Evolutionary conservation across 2,113 vertebrate species (phyloP).

Genomic region (Callipepla squamata): DNA sequence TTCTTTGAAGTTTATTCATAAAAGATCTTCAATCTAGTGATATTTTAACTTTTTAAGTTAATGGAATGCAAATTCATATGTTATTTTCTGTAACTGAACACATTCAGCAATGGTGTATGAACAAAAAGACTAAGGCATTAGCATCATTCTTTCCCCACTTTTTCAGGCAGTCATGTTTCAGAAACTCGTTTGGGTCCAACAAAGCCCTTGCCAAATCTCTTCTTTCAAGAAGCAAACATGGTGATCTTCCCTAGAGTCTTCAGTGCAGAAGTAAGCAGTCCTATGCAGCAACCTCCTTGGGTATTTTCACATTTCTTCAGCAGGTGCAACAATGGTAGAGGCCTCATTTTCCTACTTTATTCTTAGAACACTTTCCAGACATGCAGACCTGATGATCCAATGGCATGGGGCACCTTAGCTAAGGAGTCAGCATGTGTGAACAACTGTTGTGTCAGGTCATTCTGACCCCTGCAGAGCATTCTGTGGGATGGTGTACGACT

Average conservation of each 20-base stretch:
- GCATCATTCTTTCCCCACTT: not conserved
- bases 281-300: not conserved
- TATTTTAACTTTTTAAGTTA: not conserved
- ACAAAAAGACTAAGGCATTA: not conserved
- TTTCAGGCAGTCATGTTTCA: not conserved
- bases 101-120: not conserved
- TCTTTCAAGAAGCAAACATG: not conserved
- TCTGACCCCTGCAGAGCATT: not conserved
- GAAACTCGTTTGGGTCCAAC: not conserved
- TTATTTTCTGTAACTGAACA: not conserved
- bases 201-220: not conserved
- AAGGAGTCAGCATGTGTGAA: not conserved
- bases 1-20: not conserved
- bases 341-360: conserved; percentile 9
- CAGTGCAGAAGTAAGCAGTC: not conserved
- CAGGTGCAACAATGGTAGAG: not conserved
- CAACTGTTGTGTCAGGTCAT: not conserved
- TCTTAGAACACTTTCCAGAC: not conserved
- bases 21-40: not conserved
- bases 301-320: not conserved
- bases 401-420: fast-evolving
- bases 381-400: fast-evolving
- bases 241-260: not conserved
- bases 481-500: not conserved
- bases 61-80: not conserved